A percentile compares a stretch with the other conserved stretches of the same genome.
Evolutionary conservation across 2,113 vertebrate species (phyloP).

Genomic region (Alethe diademata): DNA sequence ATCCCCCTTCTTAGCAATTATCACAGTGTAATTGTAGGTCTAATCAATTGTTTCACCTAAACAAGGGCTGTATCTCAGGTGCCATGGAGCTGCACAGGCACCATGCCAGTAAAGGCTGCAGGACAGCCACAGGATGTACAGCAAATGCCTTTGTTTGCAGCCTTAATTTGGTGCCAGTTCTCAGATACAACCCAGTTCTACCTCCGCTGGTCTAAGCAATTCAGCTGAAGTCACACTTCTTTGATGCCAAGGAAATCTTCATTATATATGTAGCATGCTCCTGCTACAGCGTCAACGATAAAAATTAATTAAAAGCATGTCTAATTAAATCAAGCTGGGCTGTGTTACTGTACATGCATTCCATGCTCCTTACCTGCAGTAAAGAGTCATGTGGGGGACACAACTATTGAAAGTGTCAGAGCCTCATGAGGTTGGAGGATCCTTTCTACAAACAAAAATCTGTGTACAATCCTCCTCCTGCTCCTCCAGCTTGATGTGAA

Average conservation of each 20-base stretch:
- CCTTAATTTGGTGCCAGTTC: neutral
- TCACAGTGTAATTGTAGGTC: neutral
- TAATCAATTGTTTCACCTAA: neutral
- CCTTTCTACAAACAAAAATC: neutral
- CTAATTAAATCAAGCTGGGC: neutral
- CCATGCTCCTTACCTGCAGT: neutral
- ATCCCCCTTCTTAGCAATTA: neutral
- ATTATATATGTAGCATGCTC: neutral
- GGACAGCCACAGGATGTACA: neutral
- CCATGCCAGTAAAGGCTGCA: neutral
- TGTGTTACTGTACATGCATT: neutral
- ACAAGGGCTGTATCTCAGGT: neutral
- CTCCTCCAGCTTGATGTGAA: neutral
- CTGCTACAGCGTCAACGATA: neutral
- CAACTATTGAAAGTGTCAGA: neutral
- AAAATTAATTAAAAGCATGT: constrained; percentile 3
- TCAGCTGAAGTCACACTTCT: constrained; percentile 5
- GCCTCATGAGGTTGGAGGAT: accelerated
- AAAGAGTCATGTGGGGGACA: neutral
- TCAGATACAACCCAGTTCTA: neutral
- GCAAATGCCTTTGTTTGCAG: neutral
- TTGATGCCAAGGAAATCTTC: neutral
- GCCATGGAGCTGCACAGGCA: neutral
- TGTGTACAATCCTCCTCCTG: neutral
- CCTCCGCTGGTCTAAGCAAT: neutral